Percentiles rank a stretch among this genome's conserved stretches.
phyloP scores from a whole-genome alignment of 1,140 invertebrate species.

The Brachionus asplanchnoidis region DNA sequence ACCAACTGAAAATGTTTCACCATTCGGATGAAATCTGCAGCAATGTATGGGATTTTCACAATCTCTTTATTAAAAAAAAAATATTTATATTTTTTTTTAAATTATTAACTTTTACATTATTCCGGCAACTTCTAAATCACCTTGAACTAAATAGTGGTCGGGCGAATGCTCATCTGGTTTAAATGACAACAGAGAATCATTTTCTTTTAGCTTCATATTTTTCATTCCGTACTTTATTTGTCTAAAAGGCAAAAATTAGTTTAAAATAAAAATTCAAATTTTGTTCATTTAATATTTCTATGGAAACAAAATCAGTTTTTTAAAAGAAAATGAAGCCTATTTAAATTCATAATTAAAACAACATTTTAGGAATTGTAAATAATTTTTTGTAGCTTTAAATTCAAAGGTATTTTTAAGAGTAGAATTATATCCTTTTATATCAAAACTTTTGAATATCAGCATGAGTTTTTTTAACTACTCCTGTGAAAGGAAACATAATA shows the following conservation, averaged over 20 bases:
- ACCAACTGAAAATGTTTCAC: slow-evolving; percentile 14
- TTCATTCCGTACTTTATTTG: background rate
- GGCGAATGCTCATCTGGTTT: background rate
- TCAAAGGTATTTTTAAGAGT: background rate
- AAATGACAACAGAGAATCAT: background rate
- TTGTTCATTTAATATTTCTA: background rate
- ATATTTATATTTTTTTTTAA: background rate
- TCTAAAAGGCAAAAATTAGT: background rate
- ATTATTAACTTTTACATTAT: background rate
- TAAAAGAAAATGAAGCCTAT: background rate
- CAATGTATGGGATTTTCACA: slow-evolving; percentile 11
- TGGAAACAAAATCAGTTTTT: background rate
- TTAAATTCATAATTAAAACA: background rate
- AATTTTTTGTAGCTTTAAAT: background rate
- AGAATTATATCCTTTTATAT: background rate
- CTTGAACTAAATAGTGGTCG: slow-evolving; percentile 3
- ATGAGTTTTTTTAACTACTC: background rate
- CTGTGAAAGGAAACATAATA: background rate
- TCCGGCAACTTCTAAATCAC: background rate
- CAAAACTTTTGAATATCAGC: background rate
- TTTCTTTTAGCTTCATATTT: background rate
- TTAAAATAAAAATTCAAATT: slow-evolving; percentile 7
- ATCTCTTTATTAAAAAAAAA: slow-evolving; percentile 6
- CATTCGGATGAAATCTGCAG: slow-evolving; percentile 17
- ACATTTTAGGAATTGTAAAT: background rate